Percentiles rank a stretch among this genome's conserved stretches.
phyloP scores from a whole-genome alignment of 2,797 vertebrate genomes.

The Podargus strigoides region DNA sequence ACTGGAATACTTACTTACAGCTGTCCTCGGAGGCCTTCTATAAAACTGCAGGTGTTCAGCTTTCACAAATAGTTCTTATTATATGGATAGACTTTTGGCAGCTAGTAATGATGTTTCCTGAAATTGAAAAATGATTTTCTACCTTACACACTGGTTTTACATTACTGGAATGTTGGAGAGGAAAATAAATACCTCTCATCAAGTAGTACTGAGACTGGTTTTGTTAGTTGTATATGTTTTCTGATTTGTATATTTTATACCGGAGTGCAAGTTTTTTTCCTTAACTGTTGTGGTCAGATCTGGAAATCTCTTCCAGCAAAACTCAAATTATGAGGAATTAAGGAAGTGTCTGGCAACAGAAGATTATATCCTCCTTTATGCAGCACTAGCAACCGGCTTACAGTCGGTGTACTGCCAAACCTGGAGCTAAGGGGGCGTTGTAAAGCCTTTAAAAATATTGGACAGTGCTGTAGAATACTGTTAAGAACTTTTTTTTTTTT shows the following conservation, averaged over 20 bases:
- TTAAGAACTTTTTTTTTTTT: background rate
- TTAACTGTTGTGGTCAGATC: conserved; percentile 68
- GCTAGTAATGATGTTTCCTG: conserved; percentile 80
- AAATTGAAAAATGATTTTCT: conserved; percentile 82
- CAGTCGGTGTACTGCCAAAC: background rate
- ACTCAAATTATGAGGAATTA: conserved; percentile 57
- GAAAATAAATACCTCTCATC: conserved; percentile 73
- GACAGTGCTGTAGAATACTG: background rate
- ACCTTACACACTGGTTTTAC: conserved; percentile 77
- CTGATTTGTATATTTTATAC: conserved; percentile 74
- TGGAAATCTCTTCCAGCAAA: conserved; percentile 63
- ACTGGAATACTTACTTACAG: conserved; percentile 67
- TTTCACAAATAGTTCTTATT: conserved; percentile 81
- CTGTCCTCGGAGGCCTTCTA: conserved; percentile 76
- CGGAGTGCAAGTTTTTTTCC: conserved; percentile 57
- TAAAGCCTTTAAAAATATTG: conserved; percentile 1
- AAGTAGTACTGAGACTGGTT: conserved; percentile 69
- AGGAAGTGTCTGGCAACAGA: conserved; percentile 39
- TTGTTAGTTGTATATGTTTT: conserved; percentile 76
- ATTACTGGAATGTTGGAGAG: conserved; percentile 76
- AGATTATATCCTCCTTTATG: conserved; percentile 15
- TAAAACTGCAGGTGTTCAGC: conserved; percentile 83
- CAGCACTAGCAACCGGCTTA: background rate
- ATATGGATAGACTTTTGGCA: conserved; percentile 78
- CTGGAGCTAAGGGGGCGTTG: background rate